phyloP scores from a whole-genome alignment of 2,888 invertebrate species.

The Resseliella maxima region DNA sequence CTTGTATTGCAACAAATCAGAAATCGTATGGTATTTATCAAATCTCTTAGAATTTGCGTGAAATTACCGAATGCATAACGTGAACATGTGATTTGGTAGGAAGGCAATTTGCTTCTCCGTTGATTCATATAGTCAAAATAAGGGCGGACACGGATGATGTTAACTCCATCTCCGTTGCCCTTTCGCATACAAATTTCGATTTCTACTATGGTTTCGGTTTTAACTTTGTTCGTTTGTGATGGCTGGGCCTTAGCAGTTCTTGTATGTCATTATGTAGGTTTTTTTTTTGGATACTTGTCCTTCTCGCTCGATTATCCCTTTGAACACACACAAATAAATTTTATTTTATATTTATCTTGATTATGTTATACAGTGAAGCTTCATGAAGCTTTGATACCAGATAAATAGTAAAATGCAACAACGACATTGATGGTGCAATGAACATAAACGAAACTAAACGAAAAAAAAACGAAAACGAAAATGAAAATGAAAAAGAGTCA shows the following conservation, averaged over 20 bases:
- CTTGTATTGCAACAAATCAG: constrained; percentile 46
- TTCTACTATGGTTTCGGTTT: not conserved
- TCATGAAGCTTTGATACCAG: constrained; percentile 21
- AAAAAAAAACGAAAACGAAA: not conserved
- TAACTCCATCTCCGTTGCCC: constrained; percentile 1
- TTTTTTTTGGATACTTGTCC: not conserved
- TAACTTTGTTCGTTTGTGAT: constrained; percentile 14
- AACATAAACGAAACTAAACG: not conserved
- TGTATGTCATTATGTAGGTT: not conserved
- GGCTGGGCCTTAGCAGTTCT: not conserved
- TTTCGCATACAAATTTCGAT: not conserved
- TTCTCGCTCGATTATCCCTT: constrained; percentile 12
- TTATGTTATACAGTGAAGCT: constrained; percentile 35
- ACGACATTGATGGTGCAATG: constrained; percentile 17
- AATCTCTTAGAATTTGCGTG: not conserved
- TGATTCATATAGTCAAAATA: not conserved
- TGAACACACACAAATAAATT: constrained; percentile 19
- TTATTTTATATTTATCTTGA: constrained; percentile 53
- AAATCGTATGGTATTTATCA: constrained; percentile 27
- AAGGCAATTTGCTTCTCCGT: not conserved
- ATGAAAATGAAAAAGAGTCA: not conserved
- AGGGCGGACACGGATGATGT: not conserved
- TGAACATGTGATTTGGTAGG: not conserved
- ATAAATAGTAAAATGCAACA: constrained; percentile 32
- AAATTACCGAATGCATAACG: constrained; percentile 44